Conservation (phyloP, 1,140 invertebrate species). For the Heliconius hewitsoni region DNA sequence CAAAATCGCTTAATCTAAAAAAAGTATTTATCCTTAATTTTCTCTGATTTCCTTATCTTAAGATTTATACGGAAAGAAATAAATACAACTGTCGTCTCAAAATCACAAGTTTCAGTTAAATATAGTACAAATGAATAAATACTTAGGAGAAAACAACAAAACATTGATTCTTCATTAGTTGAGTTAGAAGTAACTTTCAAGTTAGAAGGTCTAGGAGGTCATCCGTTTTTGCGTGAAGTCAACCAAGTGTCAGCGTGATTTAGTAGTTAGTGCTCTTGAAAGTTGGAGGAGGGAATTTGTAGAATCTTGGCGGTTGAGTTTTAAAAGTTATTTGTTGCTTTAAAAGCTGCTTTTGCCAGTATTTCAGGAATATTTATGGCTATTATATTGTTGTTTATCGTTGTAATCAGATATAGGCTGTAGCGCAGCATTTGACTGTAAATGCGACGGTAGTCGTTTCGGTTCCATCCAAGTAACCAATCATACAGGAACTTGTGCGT, state of each 20-base stretch:
- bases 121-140: slow-evolving; percentile 3
- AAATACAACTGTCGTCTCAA: not conserved
- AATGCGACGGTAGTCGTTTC: no score
- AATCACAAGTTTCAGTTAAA: not conserved
- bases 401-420: no score
- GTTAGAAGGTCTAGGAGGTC: slow-evolving; percentile 17
- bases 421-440: no score
- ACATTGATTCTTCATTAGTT: slow-evolving; percentile 28
- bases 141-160: not conserved
- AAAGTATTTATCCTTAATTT: no score
- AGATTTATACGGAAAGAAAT: no score
- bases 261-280: slow-evolving; percentile 5
- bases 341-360: not conserved
- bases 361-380: not conserved
- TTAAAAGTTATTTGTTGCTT: not conserved
- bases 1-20: no score
- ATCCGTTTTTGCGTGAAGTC: slow-evolving; percentile 27
- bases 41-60: no score
- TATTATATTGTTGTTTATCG: not conserved
- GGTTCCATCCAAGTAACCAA: no score
- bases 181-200: slow-evolving; percentile 25
- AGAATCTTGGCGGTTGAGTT: not conserved
- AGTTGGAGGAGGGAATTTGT: not conserved
- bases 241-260: slow-evolving; percentile 3
- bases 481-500: no score